Evolutionary conservation across 2,797 vertebrate genomes (phyloP).

Genomic region (Liparis tanakae): DNA sequence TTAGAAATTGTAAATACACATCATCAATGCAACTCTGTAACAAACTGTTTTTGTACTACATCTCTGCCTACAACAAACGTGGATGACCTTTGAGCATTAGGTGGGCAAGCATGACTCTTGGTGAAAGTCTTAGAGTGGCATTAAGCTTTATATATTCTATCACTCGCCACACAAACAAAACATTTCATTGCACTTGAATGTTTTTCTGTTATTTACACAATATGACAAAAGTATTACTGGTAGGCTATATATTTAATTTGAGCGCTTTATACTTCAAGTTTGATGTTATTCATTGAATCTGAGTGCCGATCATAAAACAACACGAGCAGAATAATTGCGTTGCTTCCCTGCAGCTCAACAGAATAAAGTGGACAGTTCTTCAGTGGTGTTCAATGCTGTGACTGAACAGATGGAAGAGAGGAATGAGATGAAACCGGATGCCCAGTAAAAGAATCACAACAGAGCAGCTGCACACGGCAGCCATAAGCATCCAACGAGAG

Average conservation of each 20-base stretch:
- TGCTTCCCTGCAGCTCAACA: not conserved
- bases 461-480: slow-evolving; percentile 1
- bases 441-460: slow-evolving; percentile 10
- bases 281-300: not conserved
- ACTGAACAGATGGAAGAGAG: slow-evolving; percentile 6
- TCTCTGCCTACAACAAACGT: too few relatives aligned
- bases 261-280: not conserved
- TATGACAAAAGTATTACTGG: not conserved
- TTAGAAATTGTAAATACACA: too few relatives aligned
- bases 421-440: slow-evolving; percentile 14
- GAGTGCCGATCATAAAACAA: not conserved
- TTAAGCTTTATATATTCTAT: too few relatives aligned
- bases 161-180: too few relatives aligned
- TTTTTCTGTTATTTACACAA: slow-evolving; percentile 1
- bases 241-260: not conserved
- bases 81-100: too few relatives aligned
- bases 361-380: slow-evolving; percentile 19
- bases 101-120: too few relatives aligned
- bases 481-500: slow-evolving; percentile 18
- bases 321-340: not conserved
- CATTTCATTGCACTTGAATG: too few relatives aligned
- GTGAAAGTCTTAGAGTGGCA: too few relatives aligned
- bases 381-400: slow-evolving; percentile 51
- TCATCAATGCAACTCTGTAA: too few relatives aligned
- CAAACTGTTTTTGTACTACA: too few relatives aligned